A percentile compares a stretch with the other conserved stretches of the same genome.
These are phyloP conservation scores for Pangasius krempfi DNA, from an alignment of 2,797 vertebrate species.

Conservation along the genomic window DNA sequence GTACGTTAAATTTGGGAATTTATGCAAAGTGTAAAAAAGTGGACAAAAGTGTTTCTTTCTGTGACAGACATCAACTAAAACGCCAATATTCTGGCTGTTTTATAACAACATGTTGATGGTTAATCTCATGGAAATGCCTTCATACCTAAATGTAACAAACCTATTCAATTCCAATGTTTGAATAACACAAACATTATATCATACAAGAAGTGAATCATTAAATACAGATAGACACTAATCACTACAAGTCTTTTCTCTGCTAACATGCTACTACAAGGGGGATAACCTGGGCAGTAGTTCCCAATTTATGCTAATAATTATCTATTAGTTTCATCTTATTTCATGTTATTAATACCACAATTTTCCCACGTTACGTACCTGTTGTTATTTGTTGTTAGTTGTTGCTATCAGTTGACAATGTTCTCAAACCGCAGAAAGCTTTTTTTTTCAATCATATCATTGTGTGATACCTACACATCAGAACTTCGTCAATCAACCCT, in stretches of 20 bases:
- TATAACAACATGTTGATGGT: neutral
- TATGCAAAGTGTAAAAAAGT: neutral
- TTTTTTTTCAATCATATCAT: no score
- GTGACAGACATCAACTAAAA: neutral
- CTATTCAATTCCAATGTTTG: neutral
- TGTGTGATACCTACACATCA: neutral
- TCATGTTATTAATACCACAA: neutral
- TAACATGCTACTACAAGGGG: neutral
- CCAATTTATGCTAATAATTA: neutral
- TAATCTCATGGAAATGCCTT: neutral
- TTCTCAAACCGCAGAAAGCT: no score
- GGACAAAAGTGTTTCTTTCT: neutral
- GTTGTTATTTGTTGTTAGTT: no score
- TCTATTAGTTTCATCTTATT: neutral
- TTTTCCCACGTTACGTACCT: no score
- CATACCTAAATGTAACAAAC: neutral
- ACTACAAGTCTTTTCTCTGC: neutral
- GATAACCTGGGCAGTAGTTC: neutral
- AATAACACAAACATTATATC: neutral
- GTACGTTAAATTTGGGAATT: neutral
- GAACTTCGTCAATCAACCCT: neutral
- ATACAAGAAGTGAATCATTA: neutral
- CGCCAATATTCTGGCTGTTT: neutral
- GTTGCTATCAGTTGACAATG: no score
- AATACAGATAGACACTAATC: neutral